Base-by-base conservation (phyloP, 2,888 invertebrate species). In the Eupithecia vulgata region DNA sequence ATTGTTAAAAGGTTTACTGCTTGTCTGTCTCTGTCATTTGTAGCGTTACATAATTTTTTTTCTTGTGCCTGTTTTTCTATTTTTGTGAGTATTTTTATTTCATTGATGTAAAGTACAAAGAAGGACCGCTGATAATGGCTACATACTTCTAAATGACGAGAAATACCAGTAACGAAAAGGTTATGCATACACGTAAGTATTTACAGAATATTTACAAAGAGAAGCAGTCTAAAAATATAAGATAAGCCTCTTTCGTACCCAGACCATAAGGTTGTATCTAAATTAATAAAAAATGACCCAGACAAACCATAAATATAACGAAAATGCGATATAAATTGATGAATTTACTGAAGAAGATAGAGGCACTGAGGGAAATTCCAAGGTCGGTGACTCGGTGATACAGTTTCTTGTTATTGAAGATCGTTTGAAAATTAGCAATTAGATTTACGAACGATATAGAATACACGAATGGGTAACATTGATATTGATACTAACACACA, bases 141-240 rank as follows among this genome's bases (percentile, higher is more conserved):
- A 10, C 8, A 21, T 21, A 52, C 21, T 52, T 52, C 21, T 52
- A n/a, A 52, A 52, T 52, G 48, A 10, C 4, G 48, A 37, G n/a
- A 64, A 37, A 64, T 75, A 71, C 75, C 69, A 75, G 77, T 79
- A 76, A 80, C 64, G 4, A 68, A 70, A 68, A 62, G 62, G 25
- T 66, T 66, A 67, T 64, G 25, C 45, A 65, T 79, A 71, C 76
- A 82, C 77, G 10, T 25, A 40, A 21, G 37, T 85, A 81, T 88
- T 84, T 87, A 86, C 85, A 87, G 82, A 68, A 78, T 88, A 88
- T 89, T 83, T 89, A 90, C 90, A 90, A 83, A 85, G 81, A 81
- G 81, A 84, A 84, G 85, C 85, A 83, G 84, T 84, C 81, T 79
- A 83, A 79, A 78, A 81, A 85, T 84, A 78, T 84, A 57, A 25